Evolutionary conservation across 2,113 vertebrate species (phyloP).

Genomic region (Colinus virginianus): DNA sequence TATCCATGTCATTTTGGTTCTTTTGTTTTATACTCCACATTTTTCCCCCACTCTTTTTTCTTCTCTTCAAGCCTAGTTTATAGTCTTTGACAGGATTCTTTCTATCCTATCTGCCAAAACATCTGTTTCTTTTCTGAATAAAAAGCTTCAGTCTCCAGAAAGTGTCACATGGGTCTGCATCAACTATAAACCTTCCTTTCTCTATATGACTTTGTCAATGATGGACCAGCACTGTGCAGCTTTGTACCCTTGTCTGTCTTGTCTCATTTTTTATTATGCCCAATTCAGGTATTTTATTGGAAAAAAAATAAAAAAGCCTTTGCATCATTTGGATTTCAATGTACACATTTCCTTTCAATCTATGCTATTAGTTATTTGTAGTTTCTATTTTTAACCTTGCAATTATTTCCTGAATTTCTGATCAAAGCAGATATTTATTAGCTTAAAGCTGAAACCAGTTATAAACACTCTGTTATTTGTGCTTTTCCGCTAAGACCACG

Average conservation of each 20-base stretch:
- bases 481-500: neutral
- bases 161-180: slow-evolving; percentile 57
- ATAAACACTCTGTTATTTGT: neutral
- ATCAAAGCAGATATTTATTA: slow-evolving; percentile 10
- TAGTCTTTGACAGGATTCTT: slow-evolving; percentile 74
- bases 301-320: neutral
- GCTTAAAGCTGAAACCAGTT: neutral
- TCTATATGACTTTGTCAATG: neutral
- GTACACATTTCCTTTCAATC: neutral
- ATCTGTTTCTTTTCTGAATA: slow-evolving; percentile 78
- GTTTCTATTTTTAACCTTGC: slow-evolving; percentile 18
- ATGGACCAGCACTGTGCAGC: neutral
- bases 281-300: neutral
- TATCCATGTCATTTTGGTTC: slow-evolving; percentile 68
- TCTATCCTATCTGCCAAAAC: slow-evolving; percentile 78
- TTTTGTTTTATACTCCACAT: slow-evolving; percentile 74
- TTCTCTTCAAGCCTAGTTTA: slow-evolving; percentile 71
- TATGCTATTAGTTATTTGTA: neutral
- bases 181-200: slow-evolving; percentile 61
- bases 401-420: slow-evolving; percentile 6
- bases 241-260: slow-evolving; percentile 39
- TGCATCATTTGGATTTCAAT: neutral
- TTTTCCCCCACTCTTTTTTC: slow-evolving; percentile 55
- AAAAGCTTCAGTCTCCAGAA: slow-evolving; percentile 72
- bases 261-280: slow-evolving; percentile 28